Evolutionary conservation across 1,140 invertebrate genomes (phyloP), one percentile per base, ranked within the genome.

Genomic region (Penaeus indicus): DNA sequence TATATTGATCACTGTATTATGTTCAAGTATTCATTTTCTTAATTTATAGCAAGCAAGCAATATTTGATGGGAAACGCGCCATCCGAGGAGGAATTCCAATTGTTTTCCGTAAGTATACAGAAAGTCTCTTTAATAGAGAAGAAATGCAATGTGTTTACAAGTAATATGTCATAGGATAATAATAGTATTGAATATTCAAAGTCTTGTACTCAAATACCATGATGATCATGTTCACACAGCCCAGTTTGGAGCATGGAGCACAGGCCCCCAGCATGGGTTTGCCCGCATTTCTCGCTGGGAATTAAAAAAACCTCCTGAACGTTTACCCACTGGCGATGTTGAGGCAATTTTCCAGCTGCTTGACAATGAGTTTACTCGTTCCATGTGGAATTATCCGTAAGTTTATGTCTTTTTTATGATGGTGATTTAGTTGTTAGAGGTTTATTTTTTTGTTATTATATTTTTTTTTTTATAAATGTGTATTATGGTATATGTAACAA

Each of bases 41-140:
- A 88, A 91, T 92, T 94, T 92, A 93, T 80, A 93, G 97, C 93
- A 97, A 98, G 94, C 96, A 98, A 93, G 97, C 97, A 62, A 95
- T 98, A 60, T 98, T 99, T 94, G 97, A 98, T 94, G 97, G 97
- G 84, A 98, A 98, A 93, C 97, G 98, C 93, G 96, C 97, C 61
- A 99, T 98, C 92, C 95, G 97, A 92, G 97, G 97, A 92, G 97
- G 97, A 92, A 97, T 98, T 93, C 97, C 97, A 88, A 96, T 99
- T 93, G 97, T 99, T 90, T 99, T 98, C 94, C 97, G 97, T 98
- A 95, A 98, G 97, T 79, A 69, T 25, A 87, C 83, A 13, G 10
- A 18, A 25, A 25, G 11, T 81, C 0, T 27, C 27, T 32, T 47
- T 16, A 1, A n/a, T 38, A 85, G 38, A 25, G 25, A n/a, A n/a